These are phyloP conservation scores for Pterocles gutturalis DNA, from an alignment of 2,113 vertebrate species.

Conservation along the genomic window DNA sequence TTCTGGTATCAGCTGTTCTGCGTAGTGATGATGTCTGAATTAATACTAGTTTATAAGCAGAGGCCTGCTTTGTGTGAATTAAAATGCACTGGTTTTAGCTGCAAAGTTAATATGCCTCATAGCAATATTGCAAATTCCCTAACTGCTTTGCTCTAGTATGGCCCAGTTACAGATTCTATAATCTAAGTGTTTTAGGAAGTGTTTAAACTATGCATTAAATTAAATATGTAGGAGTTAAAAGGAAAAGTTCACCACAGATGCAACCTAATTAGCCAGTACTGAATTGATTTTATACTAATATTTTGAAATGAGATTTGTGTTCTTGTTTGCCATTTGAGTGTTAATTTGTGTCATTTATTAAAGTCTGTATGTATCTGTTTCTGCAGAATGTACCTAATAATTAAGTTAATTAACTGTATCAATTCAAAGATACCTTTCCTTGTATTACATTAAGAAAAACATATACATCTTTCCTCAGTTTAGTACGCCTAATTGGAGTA, in stretches of 20 bases:
- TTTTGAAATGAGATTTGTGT: conserved; percentile 36
- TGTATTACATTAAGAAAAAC: neutral
- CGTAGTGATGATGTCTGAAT: neutral
- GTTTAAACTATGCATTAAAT: neutral
- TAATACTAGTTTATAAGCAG: neutral
- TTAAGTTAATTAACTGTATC: conserved; percentile 39
- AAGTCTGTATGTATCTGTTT: conserved; percentile 4
- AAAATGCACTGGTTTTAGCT: conserved; percentile 12
- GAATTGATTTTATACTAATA: conserved; percentile 38
- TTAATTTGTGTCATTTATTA: conserved; percentile 25
- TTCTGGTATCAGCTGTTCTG: neutral
- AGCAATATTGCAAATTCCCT: neutral
- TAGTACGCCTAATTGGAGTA: neutral
- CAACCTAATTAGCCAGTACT: neutral
- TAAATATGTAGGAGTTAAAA: neutral
- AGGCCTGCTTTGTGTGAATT: neutral
- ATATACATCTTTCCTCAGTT: neutral
- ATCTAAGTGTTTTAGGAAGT: conserved; percentile 1
- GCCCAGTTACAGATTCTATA: neutral
- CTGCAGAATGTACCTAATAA: conserved; percentile 26
- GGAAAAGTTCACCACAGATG: conserved; percentile 3
- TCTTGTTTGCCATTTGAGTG: conserved; percentile 7
- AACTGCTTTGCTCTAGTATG: neutral
- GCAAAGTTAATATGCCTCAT: neutral
- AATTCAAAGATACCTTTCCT: neutral